Percentiles rank a stretch among this genome's conserved stretches.
Conservation (phyloP, 2,888 invertebrate genomes). For the Mystacides longicornis region DNA sequence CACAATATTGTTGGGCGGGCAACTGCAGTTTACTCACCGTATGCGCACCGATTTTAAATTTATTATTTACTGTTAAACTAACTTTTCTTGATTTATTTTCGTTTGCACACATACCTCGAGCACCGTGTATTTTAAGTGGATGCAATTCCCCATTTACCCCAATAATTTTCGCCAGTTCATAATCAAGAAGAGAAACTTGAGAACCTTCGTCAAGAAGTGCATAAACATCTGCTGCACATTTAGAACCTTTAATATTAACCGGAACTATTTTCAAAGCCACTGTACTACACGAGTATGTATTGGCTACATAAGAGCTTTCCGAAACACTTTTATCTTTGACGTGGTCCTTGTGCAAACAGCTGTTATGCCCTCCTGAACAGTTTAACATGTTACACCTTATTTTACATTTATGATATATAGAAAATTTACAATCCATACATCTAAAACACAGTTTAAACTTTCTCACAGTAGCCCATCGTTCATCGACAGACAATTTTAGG, state of each 20-base stretch:
- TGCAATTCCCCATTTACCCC: slow-evolving; percentile 24
- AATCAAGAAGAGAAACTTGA: slow-evolving; percentile 26
- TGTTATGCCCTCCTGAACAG: slow-evolving; percentile 16
- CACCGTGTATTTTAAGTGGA: slow-evolving; percentile 26
- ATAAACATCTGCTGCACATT: slow-evolving; percentile 19
- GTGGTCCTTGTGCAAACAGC: slow-evolving; percentile 2
- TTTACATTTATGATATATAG: neutral
- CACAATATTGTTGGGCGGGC: neutral
- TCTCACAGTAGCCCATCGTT: slow-evolving; percentile 25
- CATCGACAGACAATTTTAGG: neutral
- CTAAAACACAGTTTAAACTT: slow-evolving; percentile 17
- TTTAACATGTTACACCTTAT: slow-evolving; percentile 23
- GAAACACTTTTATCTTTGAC: neutral
- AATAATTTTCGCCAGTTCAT: slow-evolving; percentile 17
- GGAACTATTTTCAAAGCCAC: slow-evolving; percentile 26
- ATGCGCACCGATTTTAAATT: neutral
- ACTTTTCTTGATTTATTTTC: neutral
- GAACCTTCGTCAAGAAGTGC: slow-evolving; percentile 29
- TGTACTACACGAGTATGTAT: neutral
- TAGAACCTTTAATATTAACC: slow-evolving; percentile 24
- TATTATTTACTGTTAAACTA: neutral
- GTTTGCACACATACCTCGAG: slow-evolving; percentile 17
- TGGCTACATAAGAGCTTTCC: neutral
- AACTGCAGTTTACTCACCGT: neutral
- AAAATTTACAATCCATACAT: neutral